Evolutionary conservation across 2,888 invertebrate species (phyloP), one percentile per base, ranked within the genome.

Genomic region (Agonopterix heracliana): DNA sequence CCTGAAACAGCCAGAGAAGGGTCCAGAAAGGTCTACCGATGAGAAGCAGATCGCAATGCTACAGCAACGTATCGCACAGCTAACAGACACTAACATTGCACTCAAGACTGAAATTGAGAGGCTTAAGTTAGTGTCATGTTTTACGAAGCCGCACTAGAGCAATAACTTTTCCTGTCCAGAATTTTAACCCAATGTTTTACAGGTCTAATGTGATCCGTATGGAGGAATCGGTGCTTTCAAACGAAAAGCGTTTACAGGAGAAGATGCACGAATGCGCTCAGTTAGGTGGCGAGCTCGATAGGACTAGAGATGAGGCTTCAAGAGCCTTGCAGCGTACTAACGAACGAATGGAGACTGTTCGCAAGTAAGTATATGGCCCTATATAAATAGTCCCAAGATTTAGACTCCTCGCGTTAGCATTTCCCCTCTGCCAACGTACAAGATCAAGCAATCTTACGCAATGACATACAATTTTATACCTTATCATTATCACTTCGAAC

Each of bases 181-280:
- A 7, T 38, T 38, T 38, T 38, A 38, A 38, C 38, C 4, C 38
- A 10, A n/a, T 38, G 5, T 26, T 26, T n/a, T n/a, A 2, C 45
- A 89, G 88, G 54, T 44, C 71, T 10, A 88, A 90, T 49, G 71
- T 90, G 43, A 86, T 89, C 12, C 80, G 90, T 38, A 79, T 90
- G 68, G 92, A 92, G 64, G 93, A 93, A 55, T 72, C 81, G 0
- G 89, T 90, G 14, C 75, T 90, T 7, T 89, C 90, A 9, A 86
- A 90, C 54, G 91, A 92, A 60, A 91, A 91, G 62, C 86, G 91
- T 9, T 76, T 92, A 1, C 92, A 93, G 49, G 92, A 92, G 69
- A 93, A 93, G 70, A 81, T 91, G 71, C 92, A 93, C 58, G 93
- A 93, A 68, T 91, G 92, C 50, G 90, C 91, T 0, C 91, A 92